Conservation (phyloP, 2,888 invertebrate genomes). For the Merodon equestris region DNA sequence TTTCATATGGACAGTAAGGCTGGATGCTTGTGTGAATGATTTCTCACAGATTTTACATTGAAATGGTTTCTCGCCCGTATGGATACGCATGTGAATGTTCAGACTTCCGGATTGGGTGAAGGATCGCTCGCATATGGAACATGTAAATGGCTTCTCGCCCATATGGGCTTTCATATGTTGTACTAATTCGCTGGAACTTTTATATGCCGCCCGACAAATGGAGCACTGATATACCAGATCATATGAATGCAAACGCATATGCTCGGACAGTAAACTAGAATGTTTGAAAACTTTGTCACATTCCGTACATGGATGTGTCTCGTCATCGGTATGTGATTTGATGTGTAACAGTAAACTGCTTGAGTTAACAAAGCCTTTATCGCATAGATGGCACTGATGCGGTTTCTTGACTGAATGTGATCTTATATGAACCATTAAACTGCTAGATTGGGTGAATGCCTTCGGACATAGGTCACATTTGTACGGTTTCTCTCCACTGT, state of each 20-base stretch:
- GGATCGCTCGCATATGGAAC: constrained; percentile 78
- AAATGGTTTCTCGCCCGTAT: constrained; percentile 78
- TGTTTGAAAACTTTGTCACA: constrained; percentile 79
- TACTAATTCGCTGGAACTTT: constrained; percentile 77
- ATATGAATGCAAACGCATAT: constrained; percentile 78
- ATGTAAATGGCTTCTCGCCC: constrained; percentile 79
- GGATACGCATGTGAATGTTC: constrained; percentile 78
- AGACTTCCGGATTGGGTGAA: constrained; percentile 78
- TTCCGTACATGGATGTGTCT: constrained; percentile 75
- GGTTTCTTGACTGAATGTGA: constrained; percentile 78
- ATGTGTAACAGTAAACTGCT: constrained; percentile 76
- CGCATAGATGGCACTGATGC: constrained; percentile 77
- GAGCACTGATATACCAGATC: constrained; percentile 78
- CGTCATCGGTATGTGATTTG: constrained; percentile 75
- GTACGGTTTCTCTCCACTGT: constrained; percentile 78
- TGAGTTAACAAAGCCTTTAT: constrained; percentile 78
- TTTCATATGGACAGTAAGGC: constrained; percentile 78
- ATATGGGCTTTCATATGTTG: constrained; percentile 79
- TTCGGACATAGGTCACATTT: constrained; percentile 78
- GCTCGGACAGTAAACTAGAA: constrained; percentile 77
- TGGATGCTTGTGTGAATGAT: constrained; percentile 78
- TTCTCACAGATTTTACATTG: constrained; percentile 78
- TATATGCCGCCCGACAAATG: constrained; percentile 77
- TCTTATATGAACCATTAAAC: constrained; percentile 78
- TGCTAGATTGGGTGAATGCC: constrained; percentile 78